phyloP scores from a whole-genome alignment of 2,888 invertebrate genomes.

The Scrobipalpa atriplicella region DNA sequence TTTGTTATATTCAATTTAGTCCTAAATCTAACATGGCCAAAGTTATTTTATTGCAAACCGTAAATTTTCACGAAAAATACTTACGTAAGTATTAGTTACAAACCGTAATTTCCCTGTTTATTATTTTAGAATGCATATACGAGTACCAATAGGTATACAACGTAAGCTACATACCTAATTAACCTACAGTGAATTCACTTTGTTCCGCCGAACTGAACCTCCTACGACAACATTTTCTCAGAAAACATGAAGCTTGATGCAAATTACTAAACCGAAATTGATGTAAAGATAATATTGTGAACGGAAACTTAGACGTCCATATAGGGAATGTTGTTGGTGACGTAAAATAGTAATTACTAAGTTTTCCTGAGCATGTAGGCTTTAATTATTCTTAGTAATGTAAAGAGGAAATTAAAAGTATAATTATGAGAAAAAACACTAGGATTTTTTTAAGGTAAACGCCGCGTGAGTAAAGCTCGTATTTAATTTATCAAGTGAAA shows the following conservation, averaged over 20 bases:
- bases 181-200: not conserved
- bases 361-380: not conserved
- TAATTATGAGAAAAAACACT: not conserved
- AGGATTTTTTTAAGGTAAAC: too few relatives aligned
- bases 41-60: too few relatives aligned
- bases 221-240: constrained; percentile 1
- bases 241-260: constrained; percentile 8
- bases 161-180: too few relatives aligned
- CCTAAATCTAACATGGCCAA: too few relatives aligned
- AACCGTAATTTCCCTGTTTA: too few relatives aligned
- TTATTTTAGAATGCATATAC: too few relatives aligned
- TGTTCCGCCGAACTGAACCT: not conserved
- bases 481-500: too few relatives aligned
- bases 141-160: too few relatives aligned
- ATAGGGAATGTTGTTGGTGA: not conserved
- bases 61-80: too few relatives aligned
- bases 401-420: not conserved
- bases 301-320: not conserved
- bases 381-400: constrained; percentile 6
- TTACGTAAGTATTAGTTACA: too few relatives aligned
- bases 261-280: constrained; percentile 13
- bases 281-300: constrained; percentile 11
- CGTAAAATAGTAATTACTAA: constrained; percentile 1
- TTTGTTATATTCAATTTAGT: too few relatives aligned
- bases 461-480: too few relatives aligned